Evolutionary conservation across 2,888 invertebrate species (phyloP), one percentile per base, ranked within the genome.

Genomic region (Gisinianus flammeolus): DNA sequence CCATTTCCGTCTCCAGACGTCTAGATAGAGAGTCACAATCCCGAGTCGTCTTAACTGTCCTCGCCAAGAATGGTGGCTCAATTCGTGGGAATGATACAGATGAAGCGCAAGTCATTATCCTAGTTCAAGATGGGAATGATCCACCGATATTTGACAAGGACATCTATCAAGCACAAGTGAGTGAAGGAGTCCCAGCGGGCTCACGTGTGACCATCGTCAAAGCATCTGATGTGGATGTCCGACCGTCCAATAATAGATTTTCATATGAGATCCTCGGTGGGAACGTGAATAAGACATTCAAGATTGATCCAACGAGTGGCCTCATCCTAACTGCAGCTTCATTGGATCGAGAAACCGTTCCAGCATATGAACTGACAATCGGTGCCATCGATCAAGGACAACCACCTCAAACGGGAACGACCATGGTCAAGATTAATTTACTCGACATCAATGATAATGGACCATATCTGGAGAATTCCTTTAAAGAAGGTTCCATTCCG

Each of bases 81-180:
- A 96, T 98, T 83, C 90, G 93, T 56, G 97, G 97, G 2, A 96
- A 97, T 86, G 97, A 97, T 85, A 97, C 96, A 0, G 97, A 96
- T 86, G 96, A 95, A 88, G 97, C 97, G 3, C 95, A 95, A 88
- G 94, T 98, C 0, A 94, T 95, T 69, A 93, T 98, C 81, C 93
- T 94, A 0, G 94, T 98, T 81, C 95, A 96, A 88, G 97, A 97
- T 87, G 97, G 97, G 26, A 97, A 97, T 86, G 97, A 97, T 88
- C 96, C 97, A 0, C 97, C 97, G 0, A 94, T 95, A 86, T 98
- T 98, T 86, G 87, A 92, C n/a, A 91, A 93, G 85, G 90, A 90
- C 70, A 86, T 90, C 26, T 97, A 97, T 86, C 92, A 93, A 85
- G 91, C 93, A 0, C 91, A 90, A 79, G 90, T 97, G 28, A 92